These are phyloP conservation scores for Zosterops hypoxanthus DNA, from an alignment of 2,113 vertebrate genomes.

Conservation along the genomic window DNA sequence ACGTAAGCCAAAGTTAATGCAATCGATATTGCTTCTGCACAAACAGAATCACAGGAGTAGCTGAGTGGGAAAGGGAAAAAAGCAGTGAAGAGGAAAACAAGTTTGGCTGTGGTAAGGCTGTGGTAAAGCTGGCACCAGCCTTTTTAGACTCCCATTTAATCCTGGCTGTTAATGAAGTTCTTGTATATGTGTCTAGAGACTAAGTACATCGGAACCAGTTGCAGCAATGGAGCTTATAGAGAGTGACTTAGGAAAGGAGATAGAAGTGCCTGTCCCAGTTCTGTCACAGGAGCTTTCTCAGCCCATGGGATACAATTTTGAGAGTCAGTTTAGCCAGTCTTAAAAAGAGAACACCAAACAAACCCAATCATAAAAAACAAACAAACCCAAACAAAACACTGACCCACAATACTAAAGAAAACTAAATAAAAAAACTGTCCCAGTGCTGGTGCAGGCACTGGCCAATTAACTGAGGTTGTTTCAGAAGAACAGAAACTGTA, in stretches of 20 bases:
- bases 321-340: not conserved
- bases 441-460: not conserved
- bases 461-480: not conserved
- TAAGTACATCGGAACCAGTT: not conserved
- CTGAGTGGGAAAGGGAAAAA: not conserved
- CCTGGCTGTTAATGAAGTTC: not conserved
- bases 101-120: slow-evolving; percentile 7
- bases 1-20: not conserved
- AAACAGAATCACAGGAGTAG: slow-evolving; percentile 11
- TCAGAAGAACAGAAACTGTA: not conserved
- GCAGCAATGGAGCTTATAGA: not conserved
- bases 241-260: not conserved
- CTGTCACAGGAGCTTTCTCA: not conserved
- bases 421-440: not conserved
- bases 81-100: slow-evolving; percentile 6
- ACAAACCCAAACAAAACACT: not conserved
- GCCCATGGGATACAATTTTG: not conserved
- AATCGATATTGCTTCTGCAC: not conserved
- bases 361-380: not conserved
- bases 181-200: not conserved
- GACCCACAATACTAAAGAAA: not conserved
- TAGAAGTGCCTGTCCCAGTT: not conserved
- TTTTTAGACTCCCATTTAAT: not conserved
- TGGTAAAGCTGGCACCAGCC: not conserved
- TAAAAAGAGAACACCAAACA: not conserved